phyloP scores from a whole-genome alignment of 2,797 vertebrate species.

The Bucorvus abyssinicus region DNA sequence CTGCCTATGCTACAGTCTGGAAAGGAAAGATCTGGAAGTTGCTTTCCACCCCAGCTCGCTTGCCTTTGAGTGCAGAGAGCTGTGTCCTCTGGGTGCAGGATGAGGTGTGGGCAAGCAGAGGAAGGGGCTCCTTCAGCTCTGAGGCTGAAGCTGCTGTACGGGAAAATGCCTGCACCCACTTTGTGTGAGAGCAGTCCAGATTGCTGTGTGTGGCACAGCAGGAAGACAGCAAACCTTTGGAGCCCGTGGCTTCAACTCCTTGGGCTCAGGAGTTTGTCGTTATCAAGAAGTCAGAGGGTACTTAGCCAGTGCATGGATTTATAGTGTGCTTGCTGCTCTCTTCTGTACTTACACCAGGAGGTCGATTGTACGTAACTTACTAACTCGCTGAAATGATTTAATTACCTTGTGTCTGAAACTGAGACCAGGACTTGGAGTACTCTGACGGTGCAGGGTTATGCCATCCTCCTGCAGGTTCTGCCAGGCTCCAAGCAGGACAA shows the following conservation, averaged over 20 bases:
- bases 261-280: neutral
- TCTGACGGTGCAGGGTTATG: neutral
- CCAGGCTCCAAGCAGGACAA: neutral
- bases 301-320: neutral
- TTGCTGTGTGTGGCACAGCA: neutral
- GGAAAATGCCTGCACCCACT: neutral
- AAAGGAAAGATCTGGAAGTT: neutral
- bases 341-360: fast-evolving
- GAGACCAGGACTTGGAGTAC: neutral
- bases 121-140: neutral
- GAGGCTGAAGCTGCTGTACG: neutral
- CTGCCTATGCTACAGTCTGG: neutral
- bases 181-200: neutral
- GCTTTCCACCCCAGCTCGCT: neutral
- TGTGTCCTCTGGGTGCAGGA: neutral
- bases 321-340: neutral
- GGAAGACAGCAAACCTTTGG: neutral
- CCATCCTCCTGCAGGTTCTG: neutral
- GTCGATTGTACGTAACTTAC: neutral
- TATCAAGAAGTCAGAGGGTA: neutral
- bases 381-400: neutral
- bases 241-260: neutral
- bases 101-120: neutral
- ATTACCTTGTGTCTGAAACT: neutral
- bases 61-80: neutral